phyloP scores from a whole-genome alignment of 2,888 invertebrate genomes.

The Calliphora vomitoria region DNA sequence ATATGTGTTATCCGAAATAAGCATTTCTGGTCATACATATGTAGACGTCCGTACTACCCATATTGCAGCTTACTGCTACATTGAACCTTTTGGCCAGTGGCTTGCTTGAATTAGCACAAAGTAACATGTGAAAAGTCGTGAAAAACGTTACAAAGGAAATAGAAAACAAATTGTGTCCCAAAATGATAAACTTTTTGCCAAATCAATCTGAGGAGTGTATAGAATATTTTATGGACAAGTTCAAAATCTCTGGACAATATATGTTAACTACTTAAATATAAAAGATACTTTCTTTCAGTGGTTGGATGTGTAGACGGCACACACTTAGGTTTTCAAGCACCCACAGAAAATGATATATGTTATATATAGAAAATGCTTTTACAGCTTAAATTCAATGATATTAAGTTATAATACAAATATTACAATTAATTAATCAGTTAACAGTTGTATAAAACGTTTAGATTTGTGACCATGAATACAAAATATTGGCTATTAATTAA shows the following conservation, averaged over 20 bases:
- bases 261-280: not conserved
- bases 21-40: not conserved
- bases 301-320: no score
- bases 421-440: no score
- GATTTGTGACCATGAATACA: not conserved
- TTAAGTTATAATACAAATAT: not conserved
- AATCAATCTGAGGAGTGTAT: not conserved
- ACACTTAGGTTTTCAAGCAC: no score
- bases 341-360: not conserved
- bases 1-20: not conserved
- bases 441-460: not conserved
- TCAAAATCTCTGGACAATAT: constrained; percentile 17
- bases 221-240: constrained; percentile 13
- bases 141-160: not conserved
- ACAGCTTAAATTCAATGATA: not conserved
- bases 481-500: not conserved
- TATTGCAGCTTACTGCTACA: constrained; percentile 1
- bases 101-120: constrained; percentile 13
- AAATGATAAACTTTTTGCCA: constrained; percentile 23
- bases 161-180: not conserved
- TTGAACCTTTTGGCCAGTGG: constrained; percentile 11
- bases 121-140: not conserved
- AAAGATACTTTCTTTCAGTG: no score
- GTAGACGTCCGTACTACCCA: not conserved
- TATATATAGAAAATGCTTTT: not conserved